Base-by-base conservation (phyloP, 2,113 vertebrate species). In the Cebidichthys violaceus region DNA sequence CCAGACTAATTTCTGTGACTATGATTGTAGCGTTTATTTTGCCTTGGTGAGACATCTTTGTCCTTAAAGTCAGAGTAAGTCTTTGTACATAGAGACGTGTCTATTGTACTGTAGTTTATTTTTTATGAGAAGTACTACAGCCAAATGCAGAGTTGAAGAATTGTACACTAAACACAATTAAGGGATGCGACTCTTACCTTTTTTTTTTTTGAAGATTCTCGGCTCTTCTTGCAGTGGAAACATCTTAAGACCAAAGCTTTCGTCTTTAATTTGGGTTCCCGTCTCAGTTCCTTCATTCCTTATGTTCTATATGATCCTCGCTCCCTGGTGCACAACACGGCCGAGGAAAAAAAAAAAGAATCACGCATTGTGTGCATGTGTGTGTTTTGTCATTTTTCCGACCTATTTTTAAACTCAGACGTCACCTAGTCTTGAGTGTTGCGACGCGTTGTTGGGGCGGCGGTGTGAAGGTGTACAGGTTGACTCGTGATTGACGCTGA, bases 261-360 rank as follows among this genome's bases (percentile, higher is more conserved):
- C 71, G 81, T 89, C 80, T 85, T 78, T 73, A 75, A n/a, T 66
- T 60, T 20, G 18, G 29, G 8, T 67, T 78, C 66, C 52, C 5
- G 17, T 65, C 67, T 73, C 81, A 76, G 43, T 88, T 88, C 60
- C 60, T 70, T 1, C 31, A 39, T 75, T 75, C 37, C 14, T 81
- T 67, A 66, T 77, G 88, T 74, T 54, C 70, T 65, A 81, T 85
- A 78, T 79, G 47, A 77, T 72, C 62, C 67, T 61, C 43, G 79
- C 62, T 79, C 76, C 64, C 24, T 17, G 13, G 27, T 84, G 79
- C 70, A 65, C 80, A 77, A 27, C 75, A 59, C 76, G 43, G 75
- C 68, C n/a, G n/a, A n/a, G n/a, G n/a, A n/a, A n/a, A n/a, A 59
- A 60, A 66, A 60, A 65, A 75, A 88, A 86, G 88, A 91, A 83